Evolutionary conservation across 2,113 vertebrate species (phyloP), one percentile per base, ranked within the genome.

Genomic region (Toxotes jaculatrix): DNA sequence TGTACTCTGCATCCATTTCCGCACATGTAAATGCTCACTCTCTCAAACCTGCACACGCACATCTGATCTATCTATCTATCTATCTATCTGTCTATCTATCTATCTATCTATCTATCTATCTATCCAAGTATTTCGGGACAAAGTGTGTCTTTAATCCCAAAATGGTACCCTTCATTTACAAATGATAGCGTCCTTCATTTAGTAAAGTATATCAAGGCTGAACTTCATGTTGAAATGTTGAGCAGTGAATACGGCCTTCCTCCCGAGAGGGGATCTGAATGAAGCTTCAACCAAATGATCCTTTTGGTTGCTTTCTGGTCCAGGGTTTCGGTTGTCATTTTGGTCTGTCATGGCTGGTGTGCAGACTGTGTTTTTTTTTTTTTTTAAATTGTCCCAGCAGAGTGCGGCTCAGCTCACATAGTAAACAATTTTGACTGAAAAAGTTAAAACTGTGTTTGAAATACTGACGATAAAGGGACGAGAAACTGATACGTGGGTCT

Each of bases 1-100:
- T 82, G 72, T 78, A 5, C 38, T 66, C 80, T 71, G 82, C 81
- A 86, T 79, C 42, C 36, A 79, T 76, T 74, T 80, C 62, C 69
- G 60, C 74, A 59, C 64, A 69, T 53, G 34, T 5, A 61, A 36
- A 59, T 6, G 17, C 32, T 7, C 36, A 14, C 38, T 51, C 42
- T 19, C 53, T 34, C 7, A 45, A 71, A 77, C 47, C 61, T 70
- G 72, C 77, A 80, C 85, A 56, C 59, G 69, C 53, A 55, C 0
- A 1, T 4, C 17, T 55, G 7, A 11, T 70, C 69, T 49, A 74
- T 81, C 70, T 51, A 81, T 67, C 70, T 61, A 74, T 74, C 53
- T 27, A 60, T 73, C 69, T 66, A 74, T 66, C 69, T 71, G 64
- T 63, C 66, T 73, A 49, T 75, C 71, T 49, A 70, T 76, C 53